Evolutionary conservation across 2,113 vertebrate genomes (phyloP).

Genomic region (Melanotaenia duboulayi): DNA sequence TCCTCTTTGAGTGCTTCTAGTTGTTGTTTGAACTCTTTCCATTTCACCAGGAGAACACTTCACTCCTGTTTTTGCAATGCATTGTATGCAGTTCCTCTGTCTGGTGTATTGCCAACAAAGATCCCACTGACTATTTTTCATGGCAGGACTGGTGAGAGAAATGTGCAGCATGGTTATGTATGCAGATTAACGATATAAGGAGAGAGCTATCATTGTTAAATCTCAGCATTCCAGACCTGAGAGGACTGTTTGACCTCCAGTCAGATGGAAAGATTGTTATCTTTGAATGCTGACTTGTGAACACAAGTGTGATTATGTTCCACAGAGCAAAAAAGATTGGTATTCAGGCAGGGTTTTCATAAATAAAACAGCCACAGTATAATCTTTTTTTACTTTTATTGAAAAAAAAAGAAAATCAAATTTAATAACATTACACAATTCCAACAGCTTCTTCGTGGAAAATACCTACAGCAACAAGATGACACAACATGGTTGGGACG

Average conservation of each 20-base stretch:
- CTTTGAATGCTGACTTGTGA: conserved; percentile 25
- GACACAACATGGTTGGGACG: conserved; percentile 33
- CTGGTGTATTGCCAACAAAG: neutral
- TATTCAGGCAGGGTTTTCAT: neutral
- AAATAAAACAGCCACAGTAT: neutral
- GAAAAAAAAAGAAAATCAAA: conserved; percentile 66
- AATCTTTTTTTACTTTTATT: conserved; percentile 65
- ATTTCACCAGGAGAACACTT: conserved; percentile 57
- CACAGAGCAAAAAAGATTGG: neutral
- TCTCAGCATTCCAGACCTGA: conserved; percentile 64
- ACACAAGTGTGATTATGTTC: conserved; percentile 6
- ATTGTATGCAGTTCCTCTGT: neutral
- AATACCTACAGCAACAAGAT: conserved; percentile 47
- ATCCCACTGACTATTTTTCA: neutral
- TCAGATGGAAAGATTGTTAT: conserved; percentile 69
- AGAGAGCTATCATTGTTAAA: conserved; percentile 16
- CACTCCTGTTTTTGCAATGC: conserved; percentile 42
- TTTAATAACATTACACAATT: conserved; percentile 47
- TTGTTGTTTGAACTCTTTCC: conserved; percentile 16
- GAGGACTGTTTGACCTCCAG: conserved; percentile 52
- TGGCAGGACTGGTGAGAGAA: neutral
- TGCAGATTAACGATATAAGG: conserved; percentile 18
- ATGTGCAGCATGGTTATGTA: conserved; percentile 23
- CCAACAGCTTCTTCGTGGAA: conserved; percentile 60
- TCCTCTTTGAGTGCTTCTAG: too few relatives aligned